A percentile compares a stretch with the other conserved stretches of the same genome.
Evolutionary conservation across 2,888 invertebrate genomes (phyloP).

Genomic region (Mesochorus sp.): DNA sequence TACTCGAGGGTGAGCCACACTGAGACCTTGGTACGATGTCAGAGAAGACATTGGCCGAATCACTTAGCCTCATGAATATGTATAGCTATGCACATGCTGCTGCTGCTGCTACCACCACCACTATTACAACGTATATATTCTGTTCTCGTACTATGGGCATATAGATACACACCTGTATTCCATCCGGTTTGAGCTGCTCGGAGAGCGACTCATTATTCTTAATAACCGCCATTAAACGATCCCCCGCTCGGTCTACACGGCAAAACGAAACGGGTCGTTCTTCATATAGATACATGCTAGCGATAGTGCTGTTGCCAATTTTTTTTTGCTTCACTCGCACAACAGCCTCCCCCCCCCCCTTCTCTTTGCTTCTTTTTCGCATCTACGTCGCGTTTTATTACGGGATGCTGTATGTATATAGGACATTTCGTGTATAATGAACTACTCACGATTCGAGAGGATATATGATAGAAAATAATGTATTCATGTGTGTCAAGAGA

Average conservation of each 20-base stretch:
- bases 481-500: no score
- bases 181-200: slow-evolving; percentile 65
- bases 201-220: slow-evolving; percentile 73
- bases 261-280: slow-evolving; percentile 48
- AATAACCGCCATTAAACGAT: slow-evolving; percentile 71
- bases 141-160: no score
- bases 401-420: slow-evolving; percentile 4
- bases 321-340: slow-evolving; percentile 25
- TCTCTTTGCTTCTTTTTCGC: slow-evolving; percentile 11
- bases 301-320: slow-evolving; percentile 50
- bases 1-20: slow-evolving; percentile 15
- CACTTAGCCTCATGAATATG: slow-evolving; percentile 77
- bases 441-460: not conserved
- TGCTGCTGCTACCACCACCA: slow-evolving; percentile 14
- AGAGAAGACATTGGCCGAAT: slow-evolving; percentile 73
- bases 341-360: not conserved
- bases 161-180: slow-evolving; percentile 56
- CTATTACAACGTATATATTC: no score
- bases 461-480: no score
- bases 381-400: slow-evolving; percentile 12
- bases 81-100: slow-evolving; percentile 66
- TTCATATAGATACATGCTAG: slow-evolving; percentile 48
- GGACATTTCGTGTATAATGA: not conserved
- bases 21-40: slow-evolving; percentile 36
- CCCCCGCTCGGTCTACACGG: slow-evolving; percentile 12